Evolutionary conservation across 2,797 vertebrate species (phyloP).

Genomic region (Hozukius guyotensis): DNA sequence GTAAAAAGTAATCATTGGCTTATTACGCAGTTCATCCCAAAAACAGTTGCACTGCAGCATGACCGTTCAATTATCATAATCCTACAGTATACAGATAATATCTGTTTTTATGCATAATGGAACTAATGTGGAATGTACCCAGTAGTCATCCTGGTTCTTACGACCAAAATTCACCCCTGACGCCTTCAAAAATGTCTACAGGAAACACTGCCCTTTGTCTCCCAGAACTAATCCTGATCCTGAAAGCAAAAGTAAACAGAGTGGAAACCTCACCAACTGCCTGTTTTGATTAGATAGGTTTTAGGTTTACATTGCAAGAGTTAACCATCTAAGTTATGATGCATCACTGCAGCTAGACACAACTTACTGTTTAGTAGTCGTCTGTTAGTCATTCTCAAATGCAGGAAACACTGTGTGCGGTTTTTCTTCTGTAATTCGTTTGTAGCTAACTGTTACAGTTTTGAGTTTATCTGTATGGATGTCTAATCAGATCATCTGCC

Average conservation of each 20-base stretch:
- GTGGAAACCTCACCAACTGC: slow-evolving; percentile 37
- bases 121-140: not conserved
- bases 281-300: slow-evolving; percentile 41
- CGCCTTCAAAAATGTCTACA: slow-evolving; percentile 49
- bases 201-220: slow-evolving; percentile 75
- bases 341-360: slow-evolving; percentile 1
- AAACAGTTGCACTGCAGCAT: not conserved
- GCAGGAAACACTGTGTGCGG: not conserved
- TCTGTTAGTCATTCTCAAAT: slow-evolving; percentile 11
- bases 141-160: not conserved
- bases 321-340: slow-evolving; percentile 17
- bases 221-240: slow-evolving; percentile 53
- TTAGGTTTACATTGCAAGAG: slow-evolving; percentile 20
- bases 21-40: not conserved
- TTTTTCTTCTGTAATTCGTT: not conserved
- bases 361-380: slow-evolving; percentile 1
- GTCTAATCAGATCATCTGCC: slow-evolving; percentile 28
- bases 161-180: slow-evolving; percentile 32
- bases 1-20: not conserved
- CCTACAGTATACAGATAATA: not conserved
- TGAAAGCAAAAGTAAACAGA: slow-evolving; percentile 69
- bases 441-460: not conserved
- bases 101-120: not conserved
- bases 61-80: not conserved
- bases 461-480: not conserved